phyloP scores from a whole-genome alignment of 2,797 vertebrate species.

The Strix occidentalis region DNA sequence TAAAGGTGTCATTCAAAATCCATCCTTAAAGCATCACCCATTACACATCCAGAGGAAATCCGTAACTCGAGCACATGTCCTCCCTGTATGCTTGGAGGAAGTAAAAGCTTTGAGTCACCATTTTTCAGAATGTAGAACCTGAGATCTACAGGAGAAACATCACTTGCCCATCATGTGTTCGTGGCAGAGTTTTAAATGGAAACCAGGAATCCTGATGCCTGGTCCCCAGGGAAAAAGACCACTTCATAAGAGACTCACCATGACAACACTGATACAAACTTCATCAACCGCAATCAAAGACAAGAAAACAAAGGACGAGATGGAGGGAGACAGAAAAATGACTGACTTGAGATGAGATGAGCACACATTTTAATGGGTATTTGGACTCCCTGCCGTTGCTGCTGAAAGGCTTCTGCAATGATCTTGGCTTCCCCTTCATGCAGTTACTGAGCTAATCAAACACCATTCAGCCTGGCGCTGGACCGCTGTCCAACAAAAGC shows the following conservation, averaged over 20 bases:
- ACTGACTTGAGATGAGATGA: background rate
- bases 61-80: background rate
- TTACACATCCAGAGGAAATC: background rate
- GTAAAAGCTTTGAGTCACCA: background rate
- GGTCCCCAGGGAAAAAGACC: background rate
- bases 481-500: background rate
- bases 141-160: background rate
- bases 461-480: background rate
- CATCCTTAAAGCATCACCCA: background rate
- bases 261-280: conserved; percentile 19
- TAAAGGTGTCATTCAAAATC: conserved; percentile 43
- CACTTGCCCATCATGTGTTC: background rate
- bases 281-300: conserved; percentile 1
- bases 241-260: background rate
- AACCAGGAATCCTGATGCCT: background rate
- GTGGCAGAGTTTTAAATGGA: background rate
- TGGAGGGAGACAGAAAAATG: background rate
- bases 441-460: conserved; percentile 38
- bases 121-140: background rate
- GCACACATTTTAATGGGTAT: conserved; percentile 53
- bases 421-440: conserved; percentile 43
- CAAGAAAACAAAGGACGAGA: conserved; percentile 19
- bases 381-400: conserved; percentile 17
- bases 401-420: conserved; percentile 33
- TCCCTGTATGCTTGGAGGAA: background rate